Evolutionary conservation across 2,888 invertebrate species (phyloP).

Genomic region (Lobophora halterata): DNA sequence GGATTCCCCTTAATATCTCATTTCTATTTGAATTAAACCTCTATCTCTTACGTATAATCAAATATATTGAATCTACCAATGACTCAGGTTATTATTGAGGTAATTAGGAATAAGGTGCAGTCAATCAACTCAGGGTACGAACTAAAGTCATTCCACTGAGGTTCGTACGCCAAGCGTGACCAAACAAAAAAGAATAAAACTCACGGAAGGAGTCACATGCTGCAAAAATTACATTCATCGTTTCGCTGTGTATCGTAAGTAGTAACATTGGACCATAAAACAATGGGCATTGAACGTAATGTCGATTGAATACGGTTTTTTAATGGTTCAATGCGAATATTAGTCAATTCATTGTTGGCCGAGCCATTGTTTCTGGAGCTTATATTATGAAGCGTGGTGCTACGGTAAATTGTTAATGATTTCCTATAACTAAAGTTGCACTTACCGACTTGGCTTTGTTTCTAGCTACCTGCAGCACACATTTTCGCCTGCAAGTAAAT

Average conservation of each 20-base stretch:
- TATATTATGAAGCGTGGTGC: slow-evolving; percentile 20
- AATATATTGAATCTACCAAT: too few relatives aligned
- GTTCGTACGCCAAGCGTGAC: slow-evolving; percentile 31
- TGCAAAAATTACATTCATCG: slow-evolving; percentile 63
- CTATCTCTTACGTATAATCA: too few relatives aligned
- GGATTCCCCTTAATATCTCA: too few relatives aligned
- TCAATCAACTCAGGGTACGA: slow-evolving; percentile 22
- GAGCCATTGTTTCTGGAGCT: slow-evolving; percentile 38
- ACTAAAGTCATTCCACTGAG: background rate
- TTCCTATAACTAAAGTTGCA: slow-evolving; percentile 15
- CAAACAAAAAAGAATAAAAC: slow-evolving; percentile 31
- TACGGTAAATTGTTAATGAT: slow-evolving; percentile 32
- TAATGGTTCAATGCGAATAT: slow-evolving; percentile 64
- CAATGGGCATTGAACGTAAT: slow-evolving; percentile 69
- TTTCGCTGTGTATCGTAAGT: slow-evolving; percentile 76
- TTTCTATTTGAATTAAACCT: too few relatives aligned
- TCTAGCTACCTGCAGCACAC: too few relatives aligned
- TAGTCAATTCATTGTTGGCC: slow-evolving; percentile 58
- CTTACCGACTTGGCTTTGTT: too few relatives aligned
- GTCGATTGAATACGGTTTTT: slow-evolving; percentile 73
- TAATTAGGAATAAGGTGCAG: too few relatives aligned
- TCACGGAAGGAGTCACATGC: slow-evolving; percentile 61
- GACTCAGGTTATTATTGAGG: too few relatives aligned
- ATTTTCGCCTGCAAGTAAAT: too few relatives aligned
- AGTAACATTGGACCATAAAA: slow-evolving; percentile 53